Conservation (phyloP, 1,140 invertebrate genomes). For the Solenopsis invicta region DNA sequence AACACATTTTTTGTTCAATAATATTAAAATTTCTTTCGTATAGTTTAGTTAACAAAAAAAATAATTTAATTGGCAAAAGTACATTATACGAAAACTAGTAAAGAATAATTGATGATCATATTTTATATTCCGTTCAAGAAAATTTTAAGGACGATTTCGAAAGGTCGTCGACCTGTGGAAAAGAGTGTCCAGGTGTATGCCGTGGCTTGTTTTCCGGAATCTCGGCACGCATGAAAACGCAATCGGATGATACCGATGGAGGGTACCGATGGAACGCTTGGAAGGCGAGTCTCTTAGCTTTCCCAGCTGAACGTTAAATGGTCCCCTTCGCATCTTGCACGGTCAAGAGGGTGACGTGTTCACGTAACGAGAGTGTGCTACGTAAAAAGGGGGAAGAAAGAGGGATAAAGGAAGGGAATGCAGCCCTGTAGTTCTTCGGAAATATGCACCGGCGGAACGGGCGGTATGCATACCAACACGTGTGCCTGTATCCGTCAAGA, state of each 20-base stretch:
- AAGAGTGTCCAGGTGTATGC: slow-evolving; percentile 50
- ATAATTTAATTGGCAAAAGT: neutral
- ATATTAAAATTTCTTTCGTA: neutral
- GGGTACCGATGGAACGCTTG: slow-evolving; percentile 27
- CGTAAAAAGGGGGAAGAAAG: slow-evolving; percentile 28
- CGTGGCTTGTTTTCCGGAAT: slow-evolving; percentile 41
- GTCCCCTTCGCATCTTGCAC: slow-evolving; percentile 41
- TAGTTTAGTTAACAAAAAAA: neutral
- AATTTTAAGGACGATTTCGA: neutral
- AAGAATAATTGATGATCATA: slow-evolving; percentile 11
- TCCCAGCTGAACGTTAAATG: slow-evolving; percentile 45
- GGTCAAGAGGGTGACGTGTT: slow-evolving; percentile 47
- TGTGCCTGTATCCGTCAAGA: slow-evolving; percentile 58
- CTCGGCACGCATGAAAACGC: slow-evolving; percentile 56
- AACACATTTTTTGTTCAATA: neutral
- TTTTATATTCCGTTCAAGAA: slow-evolving; percentile 5
- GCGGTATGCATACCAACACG: slow-evolving; percentile 74
- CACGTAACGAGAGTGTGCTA: slow-evolving; percentile 67
- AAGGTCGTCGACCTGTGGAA: slow-evolving; percentile 54
- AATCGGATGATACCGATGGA: slow-evolving; percentile 37
- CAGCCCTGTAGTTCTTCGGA: slow-evolving; percentile 41
- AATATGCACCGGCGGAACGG: slow-evolving; percentile 59
- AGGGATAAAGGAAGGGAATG: neutral
- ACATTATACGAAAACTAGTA: neutral
- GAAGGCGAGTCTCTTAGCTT: slow-evolving; percentile 30